Evolutionary conservation across 2,888 invertebrate species (phyloP), one percentile per base, ranked within the genome.

Genomic region (Brenthis ino): DNA sequence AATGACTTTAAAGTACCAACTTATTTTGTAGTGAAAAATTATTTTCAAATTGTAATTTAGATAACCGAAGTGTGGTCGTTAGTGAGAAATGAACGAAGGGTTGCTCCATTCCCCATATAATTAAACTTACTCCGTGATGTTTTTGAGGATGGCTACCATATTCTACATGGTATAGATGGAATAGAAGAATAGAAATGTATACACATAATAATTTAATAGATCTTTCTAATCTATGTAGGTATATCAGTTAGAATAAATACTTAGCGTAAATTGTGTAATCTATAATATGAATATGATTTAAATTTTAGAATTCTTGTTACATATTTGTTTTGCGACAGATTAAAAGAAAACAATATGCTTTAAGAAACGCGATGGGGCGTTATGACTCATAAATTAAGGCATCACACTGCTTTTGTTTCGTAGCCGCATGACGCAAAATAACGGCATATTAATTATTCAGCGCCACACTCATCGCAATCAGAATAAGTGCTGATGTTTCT

Each of bases 401-500:
- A 79, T 77, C 76, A 78, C 77, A 81, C 77, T 82, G 84, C 86
- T 87, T 88, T 92, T 91, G 90, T 91, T 88, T 86, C 79, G 82
- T 73, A 77, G 79, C 79, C 83, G 84, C 82, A 84, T 84, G 82
- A 85, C 86, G 82, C 83, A 85, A 89, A 91, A 91, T 91, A 89
- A 90, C 90, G 89, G 87, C 88, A 82, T 89, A 91, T 93, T 93
- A 93, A 93, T 93, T 92, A 93, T 93, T 93, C 92, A 87, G 85
- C 85, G 85, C 92, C 93, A 92, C 90, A 93, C 93, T 93, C 93
- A 87, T 83, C 87, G 90, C 92, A 93, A 93, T 93, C 93, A 91
- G 90, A 93, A 93, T 88, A 88, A 93, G 93, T 93, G 93, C 84
- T 90, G 92, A 93, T 93, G 93, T 93, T 91, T 87, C 88, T 93